phyloP scores from a whole-genome alignment of 2,113 vertebrate genomes.

The Otus sunia region DNA sequence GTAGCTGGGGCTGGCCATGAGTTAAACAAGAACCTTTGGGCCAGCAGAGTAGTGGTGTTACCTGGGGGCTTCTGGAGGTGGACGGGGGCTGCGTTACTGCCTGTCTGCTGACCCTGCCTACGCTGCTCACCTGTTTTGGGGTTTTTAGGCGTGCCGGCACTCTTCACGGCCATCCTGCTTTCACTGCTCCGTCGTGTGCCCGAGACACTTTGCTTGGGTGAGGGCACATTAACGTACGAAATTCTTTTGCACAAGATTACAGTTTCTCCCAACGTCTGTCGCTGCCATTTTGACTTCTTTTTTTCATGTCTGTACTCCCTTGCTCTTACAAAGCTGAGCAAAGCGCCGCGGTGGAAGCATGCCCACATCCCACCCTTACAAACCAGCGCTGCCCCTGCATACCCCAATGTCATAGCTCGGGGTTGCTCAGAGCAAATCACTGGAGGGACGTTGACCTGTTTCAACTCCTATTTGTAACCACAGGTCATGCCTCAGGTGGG shows the following conservation, averaged over 20 bases:
- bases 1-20: not conserved
- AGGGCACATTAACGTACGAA: fast-evolving
- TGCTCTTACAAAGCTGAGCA: not conserved
- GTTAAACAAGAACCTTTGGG: not conserved
- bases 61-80: not conserved
- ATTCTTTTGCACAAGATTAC: not conserved
- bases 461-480: not conserved
- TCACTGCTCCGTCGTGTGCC: not conserved
- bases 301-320: not conserved
- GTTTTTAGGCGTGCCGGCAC: not conserved
- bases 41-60: not conserved
- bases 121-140: not conserved
- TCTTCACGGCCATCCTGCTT: not conserved
- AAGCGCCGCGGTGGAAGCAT: not conserved
- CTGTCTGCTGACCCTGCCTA: not conserved
- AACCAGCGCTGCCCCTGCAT: not conserved
- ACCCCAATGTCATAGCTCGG: not conserved
- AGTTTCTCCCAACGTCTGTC: not conserved
- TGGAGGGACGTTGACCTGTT: not conserved
- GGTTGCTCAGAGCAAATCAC: not conserved
- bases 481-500: not conserved
- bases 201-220: not conserved
- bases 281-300: not conserved
- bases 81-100: fast-evolving
- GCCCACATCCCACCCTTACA: not conserved